These are phyloP conservation scores for Pangasius djambal DNA, from an alignment of 2,797 vertebrate species.

Conservation along the genomic window DNA sequence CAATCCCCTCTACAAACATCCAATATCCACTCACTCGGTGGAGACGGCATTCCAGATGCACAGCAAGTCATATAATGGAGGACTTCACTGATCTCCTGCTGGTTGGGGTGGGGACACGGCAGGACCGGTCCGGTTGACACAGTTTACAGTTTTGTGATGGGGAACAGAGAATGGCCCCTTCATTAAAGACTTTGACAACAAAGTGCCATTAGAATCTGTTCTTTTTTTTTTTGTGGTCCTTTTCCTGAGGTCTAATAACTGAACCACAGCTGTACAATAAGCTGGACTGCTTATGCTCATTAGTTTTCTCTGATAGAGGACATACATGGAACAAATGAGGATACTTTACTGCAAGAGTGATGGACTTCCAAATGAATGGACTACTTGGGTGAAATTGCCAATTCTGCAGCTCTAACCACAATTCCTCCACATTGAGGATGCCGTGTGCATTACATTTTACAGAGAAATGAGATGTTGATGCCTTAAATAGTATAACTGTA, in stretches of 20 bases:
- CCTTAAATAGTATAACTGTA: slow-evolving; percentile 41
- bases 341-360: slow-evolving; percentile 27
- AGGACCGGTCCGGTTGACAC: slow-evolving; percentile 70
- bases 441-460: slow-evolving; percentile 51
- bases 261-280: slow-evolving; percentile 12
- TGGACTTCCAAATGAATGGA: slow-evolving; percentile 10
- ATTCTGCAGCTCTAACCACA: slow-evolving; percentile 47
- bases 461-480: slow-evolving; percentile 2
- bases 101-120: slow-evolving; percentile 64
- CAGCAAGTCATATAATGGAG: slow-evolving; percentile 89
- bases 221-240: background rate
- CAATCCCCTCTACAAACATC: slow-evolving; percentile 94
- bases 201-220: slow-evolving; percentile 10
- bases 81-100: slow-evolving; percentile 81
- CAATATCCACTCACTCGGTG: slow-evolving; percentile 83
- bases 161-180: slow-evolving; percentile 34
- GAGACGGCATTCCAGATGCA: slow-evolving; percentile 88
- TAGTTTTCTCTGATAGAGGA: slow-evolving; percentile 23
- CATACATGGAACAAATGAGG: slow-evolving; percentile 9
- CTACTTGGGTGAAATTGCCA: slow-evolving; percentile 44
- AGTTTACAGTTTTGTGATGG: slow-evolving; percentile 57
- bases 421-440: slow-evolving; percentile 44
- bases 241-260: slow-evolving; percentile 28
- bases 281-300: slow-evolving; percentile 20
- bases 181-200: slow-evolving; percentile 30